phyloP scores from a whole-genome alignment of 2,113 vertebrate species.

The Protobothrops mucrosquamatus region DNA sequence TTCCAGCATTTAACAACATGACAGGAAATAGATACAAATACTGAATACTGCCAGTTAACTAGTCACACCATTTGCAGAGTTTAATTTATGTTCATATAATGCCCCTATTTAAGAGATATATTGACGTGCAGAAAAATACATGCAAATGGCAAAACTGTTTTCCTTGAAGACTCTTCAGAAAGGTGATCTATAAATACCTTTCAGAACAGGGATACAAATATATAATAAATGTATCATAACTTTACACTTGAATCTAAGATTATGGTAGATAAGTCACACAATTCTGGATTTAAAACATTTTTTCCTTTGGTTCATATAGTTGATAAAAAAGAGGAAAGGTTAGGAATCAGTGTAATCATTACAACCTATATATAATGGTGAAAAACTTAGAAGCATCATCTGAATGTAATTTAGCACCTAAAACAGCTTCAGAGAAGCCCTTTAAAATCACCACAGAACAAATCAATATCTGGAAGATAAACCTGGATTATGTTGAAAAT shows the following conservation, averaged over 20 bases:
- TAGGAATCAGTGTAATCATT: background rate
- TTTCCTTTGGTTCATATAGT: background rate
- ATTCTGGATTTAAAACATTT: background rate
- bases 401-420: background rate
- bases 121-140: background rate
- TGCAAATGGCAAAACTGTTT: background rate
- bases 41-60: background rate
- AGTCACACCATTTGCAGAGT: background rate
- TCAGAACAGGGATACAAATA: background rate
- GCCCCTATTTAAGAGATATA: background rate
- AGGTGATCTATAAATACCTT: background rate
- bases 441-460: background rate
- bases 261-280: background rate
- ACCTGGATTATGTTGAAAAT: background rate
- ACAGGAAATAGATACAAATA: background rate
- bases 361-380: background rate
- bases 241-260: background rate
- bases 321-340: background rate
- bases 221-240: background rate
- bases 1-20: background rate
- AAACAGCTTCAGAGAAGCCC: background rate
- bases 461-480: background rate
- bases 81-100: background rate
- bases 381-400: background rate
- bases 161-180: background rate